Evolutionary conservation across 2,888 invertebrate genomes (phyloP), one percentile per base, ranked within the genome.

Genomic region (Muschampia plurimacula): DNA sequence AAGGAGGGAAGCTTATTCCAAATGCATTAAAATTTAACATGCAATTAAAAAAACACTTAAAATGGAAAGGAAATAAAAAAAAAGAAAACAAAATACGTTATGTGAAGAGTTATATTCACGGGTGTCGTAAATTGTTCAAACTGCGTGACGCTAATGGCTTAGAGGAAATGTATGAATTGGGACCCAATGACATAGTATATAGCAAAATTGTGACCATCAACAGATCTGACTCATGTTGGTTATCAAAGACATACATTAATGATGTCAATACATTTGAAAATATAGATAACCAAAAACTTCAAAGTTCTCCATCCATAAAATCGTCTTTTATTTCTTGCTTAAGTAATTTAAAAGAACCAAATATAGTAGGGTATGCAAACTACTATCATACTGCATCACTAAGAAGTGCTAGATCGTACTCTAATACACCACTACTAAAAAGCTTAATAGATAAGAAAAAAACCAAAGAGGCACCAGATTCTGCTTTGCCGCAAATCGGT

Each of bases 81-180:
- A 7, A 60, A 36, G n/a, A 44, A 8, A 22, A 13, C 3, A 22
- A 15, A 7, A 12, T 12, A 64, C 4, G 10, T 8, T 52, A 52
- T 28, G 2, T 13, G n/a, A 62, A 62, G 12, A 60, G 0, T 13
- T 44, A 36, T 36, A 36, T 41, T 28, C 22, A 64, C 28, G 13
- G 7, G 6, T 60, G 36, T 32, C 3, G 7, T 39, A 60, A 41
- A 41, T 41, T 10, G 10, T 36, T 41, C 10, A 15, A 62, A 62
- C 13, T 62, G 10, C n/a, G 39, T 9, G 9, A 41, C 13, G 28
- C 12, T 46, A 28, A 64, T n/a, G 39, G 28, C 36, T 13, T 9
- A 22, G 28, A 36, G n/a, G 63, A 69, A 39, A 41, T 52, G 22
- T 69, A 55, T 41, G 69, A 69, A 63, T 41, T 62, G 36, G 69